Evolutionary conservation across 2,113 vertebrate species (phyloP), one percentile per base, ranked within the genome.

Genomic region (Taurulus bubalis): DNA sequence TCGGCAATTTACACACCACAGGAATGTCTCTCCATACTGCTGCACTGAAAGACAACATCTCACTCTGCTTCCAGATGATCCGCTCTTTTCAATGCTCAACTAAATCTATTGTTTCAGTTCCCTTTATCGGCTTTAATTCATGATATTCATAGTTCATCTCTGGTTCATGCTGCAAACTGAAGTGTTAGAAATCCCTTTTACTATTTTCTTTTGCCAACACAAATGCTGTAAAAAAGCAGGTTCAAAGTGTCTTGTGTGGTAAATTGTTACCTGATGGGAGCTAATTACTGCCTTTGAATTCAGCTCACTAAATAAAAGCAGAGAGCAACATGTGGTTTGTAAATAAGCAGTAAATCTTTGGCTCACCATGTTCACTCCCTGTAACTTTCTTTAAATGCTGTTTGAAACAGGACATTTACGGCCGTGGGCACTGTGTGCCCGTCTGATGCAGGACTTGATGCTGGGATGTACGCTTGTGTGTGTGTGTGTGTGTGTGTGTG

Each of bases 241-340:
- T 70, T 75, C 24, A 55, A 40, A 51, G 67, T 79, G 70, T 63
- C 55, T 71, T 68, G 71, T 68, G 69, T 30, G 28, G n/a, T 12
- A 56, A 79, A 65, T 75, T 60, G 75, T 73, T 79, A 74, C 36
- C 72, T 85, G 69, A 82, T 85, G 74, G 30, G 59, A 65, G 70
- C 26, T 85, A 75, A 86, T 86, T 80, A 74, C 28, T 80, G 64
- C 69, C 47, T 73, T 85, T 83, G 49, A 73, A 72, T 72, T 36
- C 49, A 66, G 42, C 64, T 66, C 47, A 73, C 66, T 76, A 77
- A 71, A 84, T 82, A 79, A 86, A 56, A 76, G 59, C 78, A 71
- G 53, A 77, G 36, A 18, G 53, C 64, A 67, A 82, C 75, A 86
- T 86, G 79, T 88, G 81, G 71, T 71, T 71, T 62, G 58, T 74